Percentiles rank a stretch among this genome's conserved stretches.
Evolutionary conservation across 2,113 vertebrate species (phyloP).

Genomic region (Caretta caretta): DNA sequence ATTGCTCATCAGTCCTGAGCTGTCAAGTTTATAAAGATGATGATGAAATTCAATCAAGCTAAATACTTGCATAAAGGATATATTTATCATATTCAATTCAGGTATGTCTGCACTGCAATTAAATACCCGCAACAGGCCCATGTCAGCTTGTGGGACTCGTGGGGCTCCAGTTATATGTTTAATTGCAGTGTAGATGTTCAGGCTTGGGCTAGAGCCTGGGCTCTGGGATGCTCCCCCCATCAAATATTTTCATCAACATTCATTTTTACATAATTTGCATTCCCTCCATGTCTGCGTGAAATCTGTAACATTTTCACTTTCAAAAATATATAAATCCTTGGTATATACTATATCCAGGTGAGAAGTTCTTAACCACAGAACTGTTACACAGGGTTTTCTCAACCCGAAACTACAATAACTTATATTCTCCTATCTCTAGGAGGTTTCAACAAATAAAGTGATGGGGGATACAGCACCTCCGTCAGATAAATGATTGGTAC

Average conservation of each 20-base stretch:
- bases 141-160: not conserved
- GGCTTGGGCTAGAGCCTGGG: not conserved
- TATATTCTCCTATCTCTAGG: no score
- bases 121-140: not conserved
- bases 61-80: conserved; percentile 69
- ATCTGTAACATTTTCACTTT: conserved; percentile 12
- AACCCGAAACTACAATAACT: no score
- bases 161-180: not conserved
- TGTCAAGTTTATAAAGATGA: not conserved
- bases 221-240: no score
- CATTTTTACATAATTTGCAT: conserved; percentile 52
- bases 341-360: conserved; percentile 23
- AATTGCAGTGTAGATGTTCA: not conserved
- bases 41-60: conserved; percentile 55
- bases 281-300: conserved; percentile 40
- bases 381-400: not conserved
- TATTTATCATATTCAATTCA: conserved; percentile 64
- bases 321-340: not conserved
- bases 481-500: no score
- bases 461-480: no score
- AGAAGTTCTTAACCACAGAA: conserved; percentile 21
- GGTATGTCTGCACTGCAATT: not conserved
- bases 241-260: conserved; percentile 53
- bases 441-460: no score
- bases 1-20: conserved; percentile 23